Evolutionary conservation across 2,797 vertebrate genomes (phyloP).

Genomic region (Lacerta bilineata): DNA sequence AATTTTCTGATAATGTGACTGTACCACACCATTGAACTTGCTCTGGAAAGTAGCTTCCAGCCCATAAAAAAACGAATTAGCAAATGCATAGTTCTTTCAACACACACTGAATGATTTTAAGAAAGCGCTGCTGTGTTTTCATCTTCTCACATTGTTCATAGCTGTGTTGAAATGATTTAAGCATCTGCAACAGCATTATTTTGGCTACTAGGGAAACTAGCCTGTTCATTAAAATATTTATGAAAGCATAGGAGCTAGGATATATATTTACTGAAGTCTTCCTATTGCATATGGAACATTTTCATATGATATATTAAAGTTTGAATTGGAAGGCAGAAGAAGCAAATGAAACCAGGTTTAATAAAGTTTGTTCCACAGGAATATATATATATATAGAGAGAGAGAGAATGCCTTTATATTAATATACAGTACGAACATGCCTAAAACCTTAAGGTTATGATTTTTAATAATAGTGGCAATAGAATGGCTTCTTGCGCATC

Average conservation of each 20-base stretch:
- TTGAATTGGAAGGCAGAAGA: neutral
- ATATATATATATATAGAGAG: no score
- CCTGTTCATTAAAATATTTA: neutral
- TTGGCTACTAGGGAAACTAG: neutral
- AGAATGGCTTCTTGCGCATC: no score
- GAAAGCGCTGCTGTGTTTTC: neutral
- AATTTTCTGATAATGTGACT: slow-evolving; percentile 8
- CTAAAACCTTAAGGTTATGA: neutral
- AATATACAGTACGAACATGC: neutral
- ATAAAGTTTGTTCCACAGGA: neutral
- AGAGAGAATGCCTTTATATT: neutral
- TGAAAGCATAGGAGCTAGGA: neutral
- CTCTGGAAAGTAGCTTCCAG: neutral
- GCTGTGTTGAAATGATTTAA: neutral
- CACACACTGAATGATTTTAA: neutral
- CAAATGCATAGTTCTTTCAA: neutral
- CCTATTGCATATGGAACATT: neutral
- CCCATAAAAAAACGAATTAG: neutral
- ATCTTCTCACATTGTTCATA: neutral
- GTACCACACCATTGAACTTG: neutral
- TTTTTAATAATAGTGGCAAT: neutral
- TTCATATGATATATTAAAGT: neutral
- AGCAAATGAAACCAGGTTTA: neutral
- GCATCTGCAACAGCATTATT: neutral
- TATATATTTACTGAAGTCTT: neutral